Evolutionary conservation across 2,797 vertebrate species (phyloP), one percentile per base, ranked within the genome.

Genomic region (Echiichthys vipera): DNA sequence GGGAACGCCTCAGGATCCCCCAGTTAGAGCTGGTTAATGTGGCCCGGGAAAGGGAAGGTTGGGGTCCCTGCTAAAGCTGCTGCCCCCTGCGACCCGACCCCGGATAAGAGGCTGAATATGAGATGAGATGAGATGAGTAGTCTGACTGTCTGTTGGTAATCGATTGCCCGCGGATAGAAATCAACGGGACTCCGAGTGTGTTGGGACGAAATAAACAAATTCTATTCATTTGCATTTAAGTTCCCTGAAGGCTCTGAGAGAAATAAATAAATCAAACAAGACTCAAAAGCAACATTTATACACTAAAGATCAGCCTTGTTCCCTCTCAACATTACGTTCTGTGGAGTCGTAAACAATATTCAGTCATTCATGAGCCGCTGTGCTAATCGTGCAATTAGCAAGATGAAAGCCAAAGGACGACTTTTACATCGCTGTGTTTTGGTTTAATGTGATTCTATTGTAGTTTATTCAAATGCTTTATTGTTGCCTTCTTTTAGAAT

Each of bases 81-180:
- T n/a, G n/a, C n/a, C n/a, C n/a, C n/a, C n/a, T n/a, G n/a, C n/a
- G n/a, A n/a, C n/a, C n/a, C n/a, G n/a, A n/a, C n/a, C n/a, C n/a
- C n/a, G n/a, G n/a, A n/a, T n/a, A n/a, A n/a, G n/a, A n/a, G n/a
- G n/a, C n/a, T n/a, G n/a, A n/a, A n/a, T n/a, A n/a, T n/a, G n/a
- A n/a, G n/a, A n/a, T n/a, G n/a, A n/a, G n/a, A n/a, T n/a, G n/a
- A n/a, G n/a, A n/a, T n/a, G n/a, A n/a, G n/a, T n/a, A n/a, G n/a
- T n/a, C n/a, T n/a, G n/a, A n/a, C n/a, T n/a, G n/a, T n/a, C n/a
- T n/a, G n/a, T n/a, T n/a, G 47, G 57, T 80, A 87, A 86, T 78
- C 74, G 81, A 84, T 79, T 15, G 83, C 87, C 84, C 68, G 78
- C 67, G 83, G 77, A 87, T 72, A 84, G 29, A 82, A 89, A 84